A percentile compares a stretch with the other conserved stretches of the same genome.
Evolutionary conservation across 2,797 vertebrate species (phyloP).

Genomic region (Choloepus didactylus): DNA sequence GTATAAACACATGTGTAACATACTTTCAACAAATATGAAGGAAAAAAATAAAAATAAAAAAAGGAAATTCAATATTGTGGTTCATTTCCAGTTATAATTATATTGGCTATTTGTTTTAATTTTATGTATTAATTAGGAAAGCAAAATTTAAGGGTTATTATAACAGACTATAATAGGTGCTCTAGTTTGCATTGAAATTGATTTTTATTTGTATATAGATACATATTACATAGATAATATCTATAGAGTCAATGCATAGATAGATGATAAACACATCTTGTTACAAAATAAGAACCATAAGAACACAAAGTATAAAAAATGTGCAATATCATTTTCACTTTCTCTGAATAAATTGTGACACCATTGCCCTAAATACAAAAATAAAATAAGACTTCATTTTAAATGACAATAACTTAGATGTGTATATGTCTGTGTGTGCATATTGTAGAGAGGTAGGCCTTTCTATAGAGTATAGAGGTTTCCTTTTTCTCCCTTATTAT

Average conservation of each 20-base stretch:
- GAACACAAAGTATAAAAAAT: not conserved
- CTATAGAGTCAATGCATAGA: not conserved
- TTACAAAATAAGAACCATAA: not conserved
- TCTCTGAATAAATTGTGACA: not conserved
- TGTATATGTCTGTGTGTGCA: not conserved
- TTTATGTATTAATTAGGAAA: not conserved
- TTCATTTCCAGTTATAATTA: not conserved
- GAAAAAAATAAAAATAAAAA: no score
- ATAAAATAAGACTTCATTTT: not conserved
- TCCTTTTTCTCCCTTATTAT: no score
- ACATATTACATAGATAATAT: not conserved
- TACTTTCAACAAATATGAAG: not conserved
- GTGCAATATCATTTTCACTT: not conserved
- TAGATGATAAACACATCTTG: not conserved
- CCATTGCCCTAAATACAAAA: not conserved
- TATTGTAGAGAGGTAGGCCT: not conserved
- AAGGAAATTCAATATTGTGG: not conserved
- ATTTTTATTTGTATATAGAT: not conserved
- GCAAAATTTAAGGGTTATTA: not conserved
- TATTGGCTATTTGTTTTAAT: not conserved
- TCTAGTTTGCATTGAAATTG: not conserved
- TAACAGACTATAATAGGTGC: not conserved
- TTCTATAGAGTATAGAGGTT: not conserved
- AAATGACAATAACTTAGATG: not conserved
- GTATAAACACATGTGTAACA: not conserved